Conservation (phyloP, 2,113 vertebrate species). For the Opisthocomus hoazin region DNA sequence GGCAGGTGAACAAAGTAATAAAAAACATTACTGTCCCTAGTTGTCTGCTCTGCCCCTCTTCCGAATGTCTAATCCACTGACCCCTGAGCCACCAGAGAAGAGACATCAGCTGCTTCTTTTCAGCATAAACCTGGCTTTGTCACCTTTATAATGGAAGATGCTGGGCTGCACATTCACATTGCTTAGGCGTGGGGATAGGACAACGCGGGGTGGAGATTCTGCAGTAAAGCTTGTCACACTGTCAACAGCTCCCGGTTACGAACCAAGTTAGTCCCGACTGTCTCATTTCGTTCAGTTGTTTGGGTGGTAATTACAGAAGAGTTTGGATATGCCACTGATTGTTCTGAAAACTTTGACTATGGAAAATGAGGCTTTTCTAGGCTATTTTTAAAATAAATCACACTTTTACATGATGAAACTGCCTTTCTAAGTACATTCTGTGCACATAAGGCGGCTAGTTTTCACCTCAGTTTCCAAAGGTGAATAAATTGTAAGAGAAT, state of each 20-base stretch:
- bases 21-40: not conserved
- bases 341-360: not conserved
- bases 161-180: not conserved
- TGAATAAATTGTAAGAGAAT: not conserved
- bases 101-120: not conserved
- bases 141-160: not conserved
- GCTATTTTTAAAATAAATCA: not conserved
- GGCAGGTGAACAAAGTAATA: not conserved
- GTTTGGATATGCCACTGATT: not conserved
- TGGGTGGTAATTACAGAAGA: not conserved
- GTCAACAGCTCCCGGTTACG: not conserved
- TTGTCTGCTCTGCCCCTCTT: not conserved
- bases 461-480: not conserved
- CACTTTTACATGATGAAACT: not conserved
- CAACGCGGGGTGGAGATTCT: not conserved
- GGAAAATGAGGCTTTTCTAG: not conserved
- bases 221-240: not conserved
- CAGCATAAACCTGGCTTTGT: not conserved
- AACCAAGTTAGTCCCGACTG: not conserved
- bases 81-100: not conserved
- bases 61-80: not conserved
- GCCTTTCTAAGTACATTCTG: not conserved
- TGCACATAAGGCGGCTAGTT: not conserved
- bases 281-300: not conserved
- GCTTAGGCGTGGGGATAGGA: fast-evolving